Conservation (phyloP, 2,888 invertebrate species). For the Drosophila falleni region DNA sequence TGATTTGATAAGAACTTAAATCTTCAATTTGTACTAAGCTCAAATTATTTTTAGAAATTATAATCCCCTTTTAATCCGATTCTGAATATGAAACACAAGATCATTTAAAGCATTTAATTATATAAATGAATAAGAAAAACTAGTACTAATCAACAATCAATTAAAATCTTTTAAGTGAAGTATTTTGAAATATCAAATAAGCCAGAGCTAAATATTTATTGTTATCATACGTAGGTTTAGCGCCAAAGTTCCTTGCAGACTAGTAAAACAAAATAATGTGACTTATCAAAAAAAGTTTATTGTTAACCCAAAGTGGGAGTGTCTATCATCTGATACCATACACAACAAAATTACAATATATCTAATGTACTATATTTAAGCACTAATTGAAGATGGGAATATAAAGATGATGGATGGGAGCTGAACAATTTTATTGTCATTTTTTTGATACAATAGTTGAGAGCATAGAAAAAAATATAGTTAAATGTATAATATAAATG, state of each 20-base stretch:
- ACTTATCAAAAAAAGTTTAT: conserved; percentile 59
- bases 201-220: too few relatives aligned
- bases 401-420: conserved; percentile 21
- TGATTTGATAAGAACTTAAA: too few relatives aligned
- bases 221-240: background rate
- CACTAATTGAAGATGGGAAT: conserved; percentile 38
- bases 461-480: conserved; percentile 27
- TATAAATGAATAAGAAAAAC: too few relatives aligned
- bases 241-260: background rate
- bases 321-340: conserved; percentile 33
- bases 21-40: too few relatives aligned
- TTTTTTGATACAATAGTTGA: conserved; percentile 24
- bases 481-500: conserved; percentile 12
- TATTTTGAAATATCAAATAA: too few relatives aligned
- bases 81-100: too few relatives aligned
- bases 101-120: too few relatives aligned
- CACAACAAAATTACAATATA: conserved; percentile 44
- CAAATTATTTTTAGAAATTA: too few relatives aligned
- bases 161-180: too few relatives aligned
- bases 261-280: conserved; percentile 6
- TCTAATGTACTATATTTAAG: conserved; percentile 49
- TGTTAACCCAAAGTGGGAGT: conserved; percentile 37
- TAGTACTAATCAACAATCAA: too few relatives aligned
- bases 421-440: conserved; percentile 72
- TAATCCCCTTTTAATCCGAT: too few relatives aligned